phyloP scores from a whole-genome alignment of 1,140 invertebrate species.

The Steinernema feltiae region DNA sequence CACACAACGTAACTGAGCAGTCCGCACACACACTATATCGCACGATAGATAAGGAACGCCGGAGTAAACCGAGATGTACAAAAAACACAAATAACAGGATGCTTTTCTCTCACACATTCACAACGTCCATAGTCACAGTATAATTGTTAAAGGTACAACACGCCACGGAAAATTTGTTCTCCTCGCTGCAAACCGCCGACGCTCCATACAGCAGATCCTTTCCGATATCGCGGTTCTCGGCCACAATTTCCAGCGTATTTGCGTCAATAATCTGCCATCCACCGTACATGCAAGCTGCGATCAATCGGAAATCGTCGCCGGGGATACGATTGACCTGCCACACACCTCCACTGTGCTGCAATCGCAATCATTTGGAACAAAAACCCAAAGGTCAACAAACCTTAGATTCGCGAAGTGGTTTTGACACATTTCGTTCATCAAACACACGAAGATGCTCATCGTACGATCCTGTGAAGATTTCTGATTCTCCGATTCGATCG shows the following conservation, averaged over 20 bases:
- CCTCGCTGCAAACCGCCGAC: conserved; percentile 8
- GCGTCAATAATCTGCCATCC: conserved; percentile 26
- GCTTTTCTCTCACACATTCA: conserved; percentile 21
- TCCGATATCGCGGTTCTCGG: conserved; percentile 22
- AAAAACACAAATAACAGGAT: conserved; percentile 4
- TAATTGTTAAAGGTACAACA: conserved; percentile 36
- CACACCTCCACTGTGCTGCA: conserved; percentile 27
- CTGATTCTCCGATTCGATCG: not conserved
- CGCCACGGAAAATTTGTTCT: conserved; percentile 15
- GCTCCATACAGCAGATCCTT: conserved; percentile 32
- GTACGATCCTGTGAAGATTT: conserved; percentile 24
- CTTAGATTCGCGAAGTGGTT: conserved; percentile 20
- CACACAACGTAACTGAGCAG: too few relatives aligned
- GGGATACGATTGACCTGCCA: conserved; percentile 22
- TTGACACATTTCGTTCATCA: conserved; percentile 12
- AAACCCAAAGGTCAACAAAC: not conserved
- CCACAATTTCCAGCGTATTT: conserved; percentile 1
- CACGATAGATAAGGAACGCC: not conserved
- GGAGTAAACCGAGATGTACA: not conserved
- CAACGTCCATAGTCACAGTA: conserved; percentile 8
- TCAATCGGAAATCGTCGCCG: not conserved
- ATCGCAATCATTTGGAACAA: not conserved
- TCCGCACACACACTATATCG: not conserved
- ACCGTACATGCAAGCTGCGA: conserved; percentile 34
- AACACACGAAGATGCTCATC: conserved; percentile 24